Base-by-base conservation (phyloP, 2,113 vertebrate species). In the Etia nguti region DNA sequence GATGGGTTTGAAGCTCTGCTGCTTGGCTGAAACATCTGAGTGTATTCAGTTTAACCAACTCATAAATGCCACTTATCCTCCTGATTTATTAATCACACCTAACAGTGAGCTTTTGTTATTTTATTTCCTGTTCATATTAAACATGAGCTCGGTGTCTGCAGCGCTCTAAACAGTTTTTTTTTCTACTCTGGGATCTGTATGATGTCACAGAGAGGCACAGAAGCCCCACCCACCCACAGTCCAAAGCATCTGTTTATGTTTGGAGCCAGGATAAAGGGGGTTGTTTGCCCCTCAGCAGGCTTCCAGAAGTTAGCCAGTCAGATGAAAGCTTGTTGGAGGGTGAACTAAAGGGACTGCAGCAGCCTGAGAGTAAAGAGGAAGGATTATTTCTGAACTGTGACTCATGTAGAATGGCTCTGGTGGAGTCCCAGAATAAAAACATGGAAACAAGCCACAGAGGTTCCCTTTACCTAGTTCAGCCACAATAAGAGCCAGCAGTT, bases 41-140 rank as follows among this genome's bases (percentile, higher is more conserved):
- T 24, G 29, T 36, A 1, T 46, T 46, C 5, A 6, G 5, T 34
- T 10, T 2, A 20, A 34, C 8, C 24, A 1, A 15, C 12, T 26
- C 22, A 68, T 41, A 8, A 11, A 5, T 68, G 20, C 6, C 2
- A 15, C 2, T 24, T 41, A 26, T 0, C 22, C 22, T 24, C 22
- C 13, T 16, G 8, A 2, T 43, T 46, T 73, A 46, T 73, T 10
- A 1, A 46, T 65, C 60, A 3, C 31, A 36, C 31, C 59, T 36
- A n/a, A 62, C 20, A 36, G 18, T 36, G 2, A 20, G 24, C 0
- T 0, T 5, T 6, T 31, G 5, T 31, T 4, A 31, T 34, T 60
- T 60, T 31, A 6, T n/a, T 11, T 36, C 6, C 59, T 62, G 3
- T 1, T 73, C 68, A 70, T 3, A 24, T 46, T 46, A 10, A 73